Base-by-base conservation (phyloP, 2,113 vertebrate species). In the Heliornis fulica region DNA sequence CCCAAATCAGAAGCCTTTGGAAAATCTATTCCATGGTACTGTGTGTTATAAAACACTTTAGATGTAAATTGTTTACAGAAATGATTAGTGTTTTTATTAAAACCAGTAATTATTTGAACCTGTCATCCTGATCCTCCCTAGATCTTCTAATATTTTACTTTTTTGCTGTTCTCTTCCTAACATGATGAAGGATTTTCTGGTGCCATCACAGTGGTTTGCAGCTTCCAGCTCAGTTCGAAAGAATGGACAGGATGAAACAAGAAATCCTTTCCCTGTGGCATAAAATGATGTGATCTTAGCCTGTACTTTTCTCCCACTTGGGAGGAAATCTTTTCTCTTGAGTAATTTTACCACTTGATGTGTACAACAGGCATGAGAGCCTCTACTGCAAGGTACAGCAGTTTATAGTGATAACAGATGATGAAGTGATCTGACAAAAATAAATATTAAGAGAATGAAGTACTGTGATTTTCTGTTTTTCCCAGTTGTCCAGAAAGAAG, bases 351-450 rank as follows among this genome's bases (percentile, higher is more conserved):
- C 38, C 71, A 56, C 51, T 91, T 9, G 3, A 8, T 25, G 20
- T 75, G 50, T 57, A 57, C 53, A 90, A 78, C 9, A 90, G 78
- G 43, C 50, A 74, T 0, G 0, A 89, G 63, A 45, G 26, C 80
- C 43, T 70, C 83, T 63, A 70, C 89, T 75, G 46, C 40, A 66
- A 88, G 43, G 50, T 66, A 46, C 48, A 29, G 29, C 19, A 60
- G 36, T 72, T 89, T 71, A 32, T 15, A 51, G 57, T 23, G 48
- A 63, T 51, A 65, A 89, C 18, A 40, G 87, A 86, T 45, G 66
- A 71, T 77, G 59, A 91, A 94, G 15, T 41, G 65, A 91, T 93
- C 66, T 48, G 82, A 89, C 54, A 64, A 90, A 93, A 95, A 91
- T 41, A 92, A 93, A 86, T 70, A 84, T 54, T 84, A 93, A 61